phyloP scores from a whole-genome alignment of 2,113 vertebrate species.

The Forbesichthys agassizii region DNA sequence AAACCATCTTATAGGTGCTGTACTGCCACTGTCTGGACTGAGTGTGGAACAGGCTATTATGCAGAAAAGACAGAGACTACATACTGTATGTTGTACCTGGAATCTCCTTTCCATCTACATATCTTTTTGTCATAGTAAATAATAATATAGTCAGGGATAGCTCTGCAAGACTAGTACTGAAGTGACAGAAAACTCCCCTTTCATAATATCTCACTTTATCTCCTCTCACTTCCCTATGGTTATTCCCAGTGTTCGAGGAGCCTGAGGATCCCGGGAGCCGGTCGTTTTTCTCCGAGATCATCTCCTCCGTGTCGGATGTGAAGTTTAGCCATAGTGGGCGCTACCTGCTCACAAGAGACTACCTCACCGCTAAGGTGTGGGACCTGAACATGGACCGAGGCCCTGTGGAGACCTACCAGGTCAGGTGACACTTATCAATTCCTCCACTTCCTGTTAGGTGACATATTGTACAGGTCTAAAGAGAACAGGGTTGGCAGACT shows the following conservation, averaged over 20 bases:
- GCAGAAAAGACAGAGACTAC: too few relatives aligned
- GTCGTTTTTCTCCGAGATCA: constrained; percentile 80
- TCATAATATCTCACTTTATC: too few relatives aligned
- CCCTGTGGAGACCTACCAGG: constrained; percentile 79
- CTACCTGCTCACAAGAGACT: constrained; percentile 80
- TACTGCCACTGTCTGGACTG: too few relatives aligned
- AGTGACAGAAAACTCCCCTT: too few relatives aligned
- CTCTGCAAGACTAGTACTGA: too few relatives aligned
- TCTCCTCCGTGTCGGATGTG: constrained; percentile 79
- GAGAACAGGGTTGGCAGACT: too few relatives aligned
- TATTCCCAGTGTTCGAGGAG: constrained; percentile 73
- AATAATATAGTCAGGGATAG: too few relatives aligned
- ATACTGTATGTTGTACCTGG: too few relatives aligned
- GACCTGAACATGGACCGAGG: constrained; percentile 80
- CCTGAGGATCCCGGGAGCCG: constrained; percentile 78
- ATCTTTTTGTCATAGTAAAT: too few relatives aligned
- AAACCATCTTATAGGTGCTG: too few relatives aligned
- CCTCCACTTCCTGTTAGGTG: not conserved
- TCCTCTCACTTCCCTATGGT: constrained; percentile 8
- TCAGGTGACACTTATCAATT: constrained; percentile 22
- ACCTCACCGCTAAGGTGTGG: constrained; percentile 81
- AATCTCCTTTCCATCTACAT: too few relatives aligned
- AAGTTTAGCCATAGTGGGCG: constrained; percentile 81
- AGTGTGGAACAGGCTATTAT: too few relatives aligned
- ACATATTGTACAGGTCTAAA: not conserved